Evolutionary conservation across 2,797 vertebrate species (phyloP), one percentile per base, ranked within the genome.

Genomic region (Chaetophractus vellerosus): DNA sequence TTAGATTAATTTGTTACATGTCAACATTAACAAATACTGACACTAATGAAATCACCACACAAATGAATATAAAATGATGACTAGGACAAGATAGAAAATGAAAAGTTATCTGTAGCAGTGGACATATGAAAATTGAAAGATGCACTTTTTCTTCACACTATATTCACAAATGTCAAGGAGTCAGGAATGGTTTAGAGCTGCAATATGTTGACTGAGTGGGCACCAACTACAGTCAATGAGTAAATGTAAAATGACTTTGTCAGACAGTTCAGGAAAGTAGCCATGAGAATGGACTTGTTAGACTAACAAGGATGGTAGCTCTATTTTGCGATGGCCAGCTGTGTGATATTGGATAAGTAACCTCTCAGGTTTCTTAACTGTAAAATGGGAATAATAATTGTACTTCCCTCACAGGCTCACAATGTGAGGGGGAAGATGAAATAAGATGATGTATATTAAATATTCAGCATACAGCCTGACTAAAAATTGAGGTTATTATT

Each of bases 41-140:
- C 26, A 66, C 61, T 83, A 69, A 93, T 64, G 59, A 90, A n/a
- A n/a, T n/a, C n/a, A 72, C 45, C 10, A 38, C 57, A 94, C 38
- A 85, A 88, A 79, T 59, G 21, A 85, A 55, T 78, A 7, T 59
- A 75, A 83, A 92, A 41, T 91, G 33, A 64, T 48, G n/a, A 81
- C 18, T 50, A 31, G n/a, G 15, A 87, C n/a, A 81, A 61, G 28
- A 28, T 75, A 45, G 59, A 85, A 93, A 68, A 79, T 83, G 48
- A 92, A 93, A 80, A 81, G 36, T 2, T 78, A 57, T 57, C 7
- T 57, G 28, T 21, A 88, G 16, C 11, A 85, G 24, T 68, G 18
- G 72, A 0, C 57, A 21, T 57, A 48, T 79, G 36, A 59, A 90
- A 55, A 91, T 26, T 48, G 6, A 59, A 61, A 33, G 59, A 74